These are phyloP conservation scores for Leuciscus waleckii DNA, from an alignment of 2,797 vertebrate species.

Conservation along the genomic window DNA sequence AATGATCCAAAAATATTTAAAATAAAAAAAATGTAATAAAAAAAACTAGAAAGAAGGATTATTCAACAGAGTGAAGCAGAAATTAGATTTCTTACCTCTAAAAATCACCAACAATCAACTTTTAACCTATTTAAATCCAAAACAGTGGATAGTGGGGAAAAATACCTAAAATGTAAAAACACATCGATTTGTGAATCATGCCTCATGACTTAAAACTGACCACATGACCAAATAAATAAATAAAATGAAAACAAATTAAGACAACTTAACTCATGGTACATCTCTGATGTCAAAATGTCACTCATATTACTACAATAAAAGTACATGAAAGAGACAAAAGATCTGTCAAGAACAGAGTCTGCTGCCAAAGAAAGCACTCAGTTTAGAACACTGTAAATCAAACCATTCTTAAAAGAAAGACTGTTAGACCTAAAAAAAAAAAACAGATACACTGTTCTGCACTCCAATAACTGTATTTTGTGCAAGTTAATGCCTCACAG, in stretches of 20 bases:
- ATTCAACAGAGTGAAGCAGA: neutral
- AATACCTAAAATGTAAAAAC: neutral
- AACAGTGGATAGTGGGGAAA: neutral
- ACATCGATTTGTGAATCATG: neutral
- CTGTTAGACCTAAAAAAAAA: too few relatives aligned
- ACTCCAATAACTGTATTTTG: neutral
- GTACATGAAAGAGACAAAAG: neutral
- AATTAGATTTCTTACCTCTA: neutral
- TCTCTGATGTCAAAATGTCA: neutral
- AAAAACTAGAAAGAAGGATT: neutral
- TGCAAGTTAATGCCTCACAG: neutral
- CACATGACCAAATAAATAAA: neutral
- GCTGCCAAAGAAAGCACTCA: slow-evolving; percentile 46
- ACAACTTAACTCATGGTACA: neutral
- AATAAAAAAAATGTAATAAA: neutral
- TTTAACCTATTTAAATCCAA: neutral
- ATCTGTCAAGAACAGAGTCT: neutral
- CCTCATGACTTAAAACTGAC: neutral
- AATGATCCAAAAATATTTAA: neutral
- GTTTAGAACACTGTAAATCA: neutral
- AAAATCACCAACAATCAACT: neutral
- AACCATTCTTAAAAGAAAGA: too few relatives aligned
- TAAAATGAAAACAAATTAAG: neutral
- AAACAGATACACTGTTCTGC: neutral
- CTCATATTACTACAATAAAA: neutral